Evolutionary conservation across 1,140 invertebrate species (phyloP), one percentile per base, ranked within the genome.

Genomic region (Papilio helenus): DNA sequence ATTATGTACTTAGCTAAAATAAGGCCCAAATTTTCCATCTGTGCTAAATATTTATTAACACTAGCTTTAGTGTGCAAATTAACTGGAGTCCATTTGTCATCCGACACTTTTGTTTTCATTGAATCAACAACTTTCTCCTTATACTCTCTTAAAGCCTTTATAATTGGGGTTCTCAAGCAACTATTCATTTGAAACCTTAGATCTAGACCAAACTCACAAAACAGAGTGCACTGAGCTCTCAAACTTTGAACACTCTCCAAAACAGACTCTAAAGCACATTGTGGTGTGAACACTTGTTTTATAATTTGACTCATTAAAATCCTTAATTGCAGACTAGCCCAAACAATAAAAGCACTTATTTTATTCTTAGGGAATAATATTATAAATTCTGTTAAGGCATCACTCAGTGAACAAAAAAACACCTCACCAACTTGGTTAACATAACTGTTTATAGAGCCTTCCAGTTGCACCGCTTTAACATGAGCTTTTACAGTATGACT

Each of bases 281-380:
- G 98, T 18, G 98, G 98, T 84, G 97, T 97, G 90, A 99, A 99
- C 23, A 99, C 97, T 93, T 99, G 98, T 87, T 96, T 98, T 86
- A 96, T 97, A 91, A 97, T 97, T 96, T 96, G 97, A 93, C 95
- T 97, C 90, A 95, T 98, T 89, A 97, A 97, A 94, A 96, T 96
- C 89, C 97, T 97, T 68, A 99, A 94, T 95, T 99, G 98, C 82
- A 97, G 96, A 85, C 97, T 98, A 81, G 97, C 97, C 99, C 99
- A 99, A 1, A 99, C 97, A 81, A 99, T 96, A 84, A 99, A 97
- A 82, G 97, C 98, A 95, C 96, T 95, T 96, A 97, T 86, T 96
- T 96, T 86, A 96, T 96, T 87, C 96, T 97, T 95, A 49, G 97
- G 96, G 92, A 99, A 99, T 55, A 97, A 97, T 87, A 96, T 96